Evolutionary conservation across 2,797 vertebrate species (phyloP), one percentile per base, ranked within the genome.

Genomic region (Manis crassicaudata): DNA sequence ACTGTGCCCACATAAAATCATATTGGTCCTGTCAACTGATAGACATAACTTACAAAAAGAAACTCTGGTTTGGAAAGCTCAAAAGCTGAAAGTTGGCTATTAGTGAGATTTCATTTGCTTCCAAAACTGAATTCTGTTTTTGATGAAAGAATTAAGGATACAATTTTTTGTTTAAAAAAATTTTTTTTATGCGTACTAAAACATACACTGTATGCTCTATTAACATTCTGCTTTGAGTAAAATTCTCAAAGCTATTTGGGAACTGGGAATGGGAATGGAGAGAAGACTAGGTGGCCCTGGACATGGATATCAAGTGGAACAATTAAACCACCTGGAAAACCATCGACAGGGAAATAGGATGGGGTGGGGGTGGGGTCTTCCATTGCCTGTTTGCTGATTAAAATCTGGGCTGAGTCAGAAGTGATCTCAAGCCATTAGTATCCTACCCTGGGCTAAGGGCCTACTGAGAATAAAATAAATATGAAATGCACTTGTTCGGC

Each of bases 1-100:
- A 96, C 62, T 96, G 85, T 85, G 87, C 70, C 8, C n/a, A 65
- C 54, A 1, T 67, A 93, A 87, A 96, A 94, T 97, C 96, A 97
- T 97, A 97, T 97, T 97, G 96, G 94, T 97, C 88, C 95, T 97
- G 96, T 97, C 97, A 97, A 96, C 94, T 76, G 95, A 93, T 89
- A 97, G 96, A 96, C 89, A 81, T 95, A 97, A 94, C 96, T 95
- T 96, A 95, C 40, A 65, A 96, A 96, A 98, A 95, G 92, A 92
- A 97, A 93, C 79, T 89, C 95, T 85, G 70, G 68, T 94, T 97
- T 96, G 97, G 97, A 97, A 97, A 86, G 92, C 96, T 91, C 75
- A 32, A 65, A 58, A 91, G 87, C 94, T 96, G 92, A 94, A 94
- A 95, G 89, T 96, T 98, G 96, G 95, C 96, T 89, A 95, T 97